Percentiles rank a stretch among this genome's conserved stretches.
Conservation (phyloP, 2,888 invertebrate species). For the Gastracanthus pulcherrimus region DNA sequence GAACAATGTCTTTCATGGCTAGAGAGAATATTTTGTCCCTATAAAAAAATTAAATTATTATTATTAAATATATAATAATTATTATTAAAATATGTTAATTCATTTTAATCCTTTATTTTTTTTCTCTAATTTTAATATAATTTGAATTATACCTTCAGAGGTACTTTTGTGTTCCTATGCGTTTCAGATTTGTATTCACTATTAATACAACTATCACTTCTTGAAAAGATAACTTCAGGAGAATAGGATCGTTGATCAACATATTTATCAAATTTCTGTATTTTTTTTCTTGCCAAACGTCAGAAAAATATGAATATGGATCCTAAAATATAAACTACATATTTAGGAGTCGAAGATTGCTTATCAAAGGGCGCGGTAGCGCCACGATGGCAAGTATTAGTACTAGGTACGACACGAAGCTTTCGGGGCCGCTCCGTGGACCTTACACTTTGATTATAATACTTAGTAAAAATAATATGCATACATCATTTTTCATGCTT, state of each 20-base stretch:
- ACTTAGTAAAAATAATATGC: background rate
- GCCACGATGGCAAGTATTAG: too few relatives aligned
- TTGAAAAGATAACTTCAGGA: background rate
- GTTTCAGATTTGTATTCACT: too few relatives aligned
- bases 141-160: background rate
- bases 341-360: background rate
- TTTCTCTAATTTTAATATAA: background rate
- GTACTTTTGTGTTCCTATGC: too few relatives aligned
- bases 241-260: background rate
- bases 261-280: background rate
- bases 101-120: background rate
- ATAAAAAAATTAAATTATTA: background rate
- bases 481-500: background rate
- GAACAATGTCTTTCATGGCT: too few relatives aligned
- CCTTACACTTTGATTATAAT: too few relatives aligned
- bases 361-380: too few relatives aligned
- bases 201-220: background rate
- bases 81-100: background rate
- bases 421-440: too few relatives aligned
- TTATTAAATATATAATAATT: background rate
- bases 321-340: background rate
- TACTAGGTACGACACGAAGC: too few relatives aligned
- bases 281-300: slow-evolving; percentile 73
- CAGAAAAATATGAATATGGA: slow-evolving; percentile 74
- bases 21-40: background rate